Conservation (phyloP, 2,888 invertebrate genomes). For the Drosophila meridionalis region DNA sequence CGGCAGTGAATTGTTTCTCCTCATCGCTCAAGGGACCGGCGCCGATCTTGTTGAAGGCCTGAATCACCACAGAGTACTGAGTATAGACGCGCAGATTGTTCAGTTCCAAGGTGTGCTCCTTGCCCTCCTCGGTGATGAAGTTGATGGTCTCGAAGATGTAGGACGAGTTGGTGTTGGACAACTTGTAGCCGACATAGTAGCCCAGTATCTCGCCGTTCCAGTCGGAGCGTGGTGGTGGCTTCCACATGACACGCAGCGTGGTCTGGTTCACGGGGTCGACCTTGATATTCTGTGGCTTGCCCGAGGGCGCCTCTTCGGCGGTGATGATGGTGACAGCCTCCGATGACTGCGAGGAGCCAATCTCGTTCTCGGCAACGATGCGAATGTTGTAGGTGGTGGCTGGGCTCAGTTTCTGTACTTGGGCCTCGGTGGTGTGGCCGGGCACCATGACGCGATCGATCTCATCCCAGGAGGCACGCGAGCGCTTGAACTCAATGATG, state of each 20-base stretch:
- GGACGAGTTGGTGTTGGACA: slow-evolving; percentile 93
- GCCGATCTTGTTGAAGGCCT: slow-evolving; percentile 97
- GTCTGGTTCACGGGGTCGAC: slow-evolving; percentile 95
- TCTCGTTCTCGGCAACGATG: slow-evolving; percentile 96
- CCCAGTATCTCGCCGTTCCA: slow-evolving; percentile 97
- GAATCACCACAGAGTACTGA: slow-evolving; percentile 97
- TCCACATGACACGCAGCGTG: slow-evolving; percentile 94
- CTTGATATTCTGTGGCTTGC: slow-evolving; percentile 92
- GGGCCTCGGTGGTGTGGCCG: slow-evolving; percentile 95
- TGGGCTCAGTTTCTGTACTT: slow-evolving; percentile 94
- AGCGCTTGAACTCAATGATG: slow-evolving; percentile 95
- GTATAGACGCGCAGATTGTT: slow-evolving; percentile 95
- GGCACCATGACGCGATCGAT: slow-evolving; percentile 95
- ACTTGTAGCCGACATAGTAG: slow-evolving; percentile 95
- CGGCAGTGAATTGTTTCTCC: slow-evolving; percentile 95
- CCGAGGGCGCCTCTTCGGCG: slow-evolving; percentile 95
- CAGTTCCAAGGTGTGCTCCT: slow-evolving; percentile 94
- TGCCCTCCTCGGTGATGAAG: slow-evolving; percentile 95
- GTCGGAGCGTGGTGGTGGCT: slow-evolving; percentile 94
- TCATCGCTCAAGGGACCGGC: slow-evolving; percentile 96
- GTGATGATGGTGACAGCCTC: slow-evolving; percentile 97
- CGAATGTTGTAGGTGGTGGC: slow-evolving; percentile 97
- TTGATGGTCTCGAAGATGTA: slow-evolving; percentile 96
- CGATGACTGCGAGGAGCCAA: slow-evolving; percentile 96
- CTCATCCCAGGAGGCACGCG: slow-evolving; percentile 92